Base-by-base conservation (phyloP, 2,797 vertebrate genomes). In the Coregonus ussuriensis region DNA sequence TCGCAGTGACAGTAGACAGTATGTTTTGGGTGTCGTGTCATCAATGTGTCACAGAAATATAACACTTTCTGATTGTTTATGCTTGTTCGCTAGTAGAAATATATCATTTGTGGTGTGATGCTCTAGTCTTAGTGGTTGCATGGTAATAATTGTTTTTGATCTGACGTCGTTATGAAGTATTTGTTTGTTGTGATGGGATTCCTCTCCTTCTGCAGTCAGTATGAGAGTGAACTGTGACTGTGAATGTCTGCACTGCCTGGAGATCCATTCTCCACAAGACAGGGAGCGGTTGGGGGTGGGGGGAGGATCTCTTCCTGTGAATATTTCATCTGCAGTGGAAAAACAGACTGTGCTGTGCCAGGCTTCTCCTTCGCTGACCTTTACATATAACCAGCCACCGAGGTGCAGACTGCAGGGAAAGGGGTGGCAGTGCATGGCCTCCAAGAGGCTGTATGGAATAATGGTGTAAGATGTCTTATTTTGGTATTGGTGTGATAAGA, bases 1-100 rank as follows among this genome's bases (percentile, higher is more conserved):
- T 63, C 1, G 54, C 54, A 56, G 16, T 56, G 54, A 63, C 59
- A 25, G 56, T 59, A 7, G 7, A 63, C 59, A 0, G 54, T 74
- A 77, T 82, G 74, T 84, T 79, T 67, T 72, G 74, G 82, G n/a
- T 35, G 75, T 15, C 18, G 6, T 72, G 77, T 79, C 82, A n/a
- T 47, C 35, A 52, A 81, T 83, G 78, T 18, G 59, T 25, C 59
- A 25, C 21, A 4, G 59, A 25, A 63, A 25, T 63, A 21, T 25
- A 25, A 25, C 59, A 63, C 59, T 21, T 21, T 13, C 21, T 63
- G 54, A 56, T 75, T 66, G 6, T 29, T 74, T 68, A 70, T 63
- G 65, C 25, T 66, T 66, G 65, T 14, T 25, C 4, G 9, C 53
- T 21, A 37, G 71, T 77, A 76, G 81, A 4, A n/a, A 3, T 68